These are phyloP conservation scores for Agrotis exclamationis DNA, from an alignment of 2,888 invertebrate genomes.

Conservation along the genomic window DNA sequence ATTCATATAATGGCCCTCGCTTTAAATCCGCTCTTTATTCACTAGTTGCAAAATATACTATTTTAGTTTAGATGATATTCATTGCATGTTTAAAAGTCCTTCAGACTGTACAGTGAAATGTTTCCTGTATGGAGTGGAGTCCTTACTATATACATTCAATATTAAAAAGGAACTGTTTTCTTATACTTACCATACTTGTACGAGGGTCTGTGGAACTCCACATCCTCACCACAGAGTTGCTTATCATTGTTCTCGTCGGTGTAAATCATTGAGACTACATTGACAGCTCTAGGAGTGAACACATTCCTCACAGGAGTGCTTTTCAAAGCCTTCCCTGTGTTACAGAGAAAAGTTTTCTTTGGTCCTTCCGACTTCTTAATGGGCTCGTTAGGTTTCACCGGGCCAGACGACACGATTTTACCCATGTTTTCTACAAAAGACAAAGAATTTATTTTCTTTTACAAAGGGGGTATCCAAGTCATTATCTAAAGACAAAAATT, in stretches of 20 bases:
- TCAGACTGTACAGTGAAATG: too few species aligned
- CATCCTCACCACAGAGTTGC: slow-evolving; percentile 73
- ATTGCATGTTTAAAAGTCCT: too few species aligned
- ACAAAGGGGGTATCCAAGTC: slow-evolving; percentile 7
- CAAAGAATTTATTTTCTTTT: not conserved
- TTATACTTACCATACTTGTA: slow-evolving; percentile 76
- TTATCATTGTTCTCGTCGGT: slow-evolving; percentile 75
- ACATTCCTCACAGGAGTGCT: slow-evolving; percentile 80
- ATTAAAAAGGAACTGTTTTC: too few species aligned
- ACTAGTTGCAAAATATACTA: too few species aligned
- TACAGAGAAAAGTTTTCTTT: slow-evolving; percentile 84
- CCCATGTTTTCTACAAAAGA: slow-evolving; percentile 83
- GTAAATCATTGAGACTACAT: slow-evolving; percentile 82
- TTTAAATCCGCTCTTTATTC: too few species aligned
- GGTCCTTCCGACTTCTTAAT: slow-evolving; percentile 78
- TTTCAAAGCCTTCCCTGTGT: slow-evolving; percentile 82
- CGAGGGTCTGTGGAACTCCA: slow-evolving; percentile 82
- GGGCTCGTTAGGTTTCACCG: slow-evolving; percentile 83
- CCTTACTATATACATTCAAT: too few species aligned
- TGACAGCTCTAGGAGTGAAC: slow-evolving; percentile 80
- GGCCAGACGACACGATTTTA: slow-evolving; percentile 78
- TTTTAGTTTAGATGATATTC: too few species aligned
- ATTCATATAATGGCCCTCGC: too few species aligned
- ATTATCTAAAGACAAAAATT: not conserved
- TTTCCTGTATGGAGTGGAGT: too few species aligned